Conservation (phyloP, 1,140 invertebrate genomes). For the Panulirus ornatus region DNA sequence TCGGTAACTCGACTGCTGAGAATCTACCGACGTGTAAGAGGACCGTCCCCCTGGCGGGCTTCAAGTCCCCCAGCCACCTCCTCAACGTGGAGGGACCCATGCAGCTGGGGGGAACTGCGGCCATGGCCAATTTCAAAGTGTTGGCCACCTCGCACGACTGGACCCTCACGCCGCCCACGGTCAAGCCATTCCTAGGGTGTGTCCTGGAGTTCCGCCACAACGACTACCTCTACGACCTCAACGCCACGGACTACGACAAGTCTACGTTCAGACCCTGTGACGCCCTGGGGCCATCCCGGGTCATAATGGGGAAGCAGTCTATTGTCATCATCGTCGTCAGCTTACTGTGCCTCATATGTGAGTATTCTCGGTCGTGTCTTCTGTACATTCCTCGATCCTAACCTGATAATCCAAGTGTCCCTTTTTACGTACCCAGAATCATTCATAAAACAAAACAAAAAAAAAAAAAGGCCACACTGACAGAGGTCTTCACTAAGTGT, state of each 20-base stretch:
- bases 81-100: constrained; percentile 96
- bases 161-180: constrained; percentile 88
- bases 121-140: constrained; percentile 86
- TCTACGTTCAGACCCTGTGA: constrained; percentile 64
- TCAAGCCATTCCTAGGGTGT: constrained; percentile 95
- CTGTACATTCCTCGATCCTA: too few relatives aligned
- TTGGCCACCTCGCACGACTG: constrained; percentile 86
- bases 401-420: too few relatives aligned
- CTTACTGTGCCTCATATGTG: constrained; percentile 66
- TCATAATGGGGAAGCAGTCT: constrained; percentile 66
- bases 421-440: too few relatives aligned
- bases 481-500: too few relatives aligned
- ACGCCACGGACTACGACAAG: constrained; percentile 66
- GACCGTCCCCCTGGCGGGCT: constrained; percentile 14
- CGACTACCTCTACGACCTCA: constrained; percentile 70
- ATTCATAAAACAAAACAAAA: too few relatives aligned
- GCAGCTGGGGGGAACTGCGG: constrained; percentile 93
- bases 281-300: constrained; percentile 19
- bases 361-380: constrained; percentile 35
- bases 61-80: constrained; percentile 45
- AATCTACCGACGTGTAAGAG: constrained; percentile 34
- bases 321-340: constrained; percentile 73
- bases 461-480: too few relatives aligned
- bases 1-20: constrained; percentile 13
- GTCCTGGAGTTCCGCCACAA: constrained; percentile 87